A percentile compares a stretch with the other conserved stretches of the same genome.
Conservation (phyloP, 2,113 vertebrate genomes). For the Lagopus muta region DNA sequence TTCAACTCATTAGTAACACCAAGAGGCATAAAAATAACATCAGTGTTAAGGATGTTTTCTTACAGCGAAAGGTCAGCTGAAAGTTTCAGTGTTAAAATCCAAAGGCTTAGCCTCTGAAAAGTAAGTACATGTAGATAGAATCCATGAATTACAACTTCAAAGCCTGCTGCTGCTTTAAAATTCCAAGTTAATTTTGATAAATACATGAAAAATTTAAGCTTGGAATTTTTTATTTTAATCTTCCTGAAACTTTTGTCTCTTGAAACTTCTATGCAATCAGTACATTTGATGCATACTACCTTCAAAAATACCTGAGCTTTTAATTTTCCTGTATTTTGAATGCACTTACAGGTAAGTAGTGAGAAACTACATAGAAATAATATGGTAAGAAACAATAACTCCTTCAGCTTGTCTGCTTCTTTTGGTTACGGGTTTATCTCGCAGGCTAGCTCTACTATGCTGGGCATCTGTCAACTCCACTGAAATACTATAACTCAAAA, state of each 20-base stretch:
- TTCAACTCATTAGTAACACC: constrained; percentile 90
- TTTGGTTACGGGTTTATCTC: neutral
- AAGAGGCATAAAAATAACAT: constrained; percentile 83
- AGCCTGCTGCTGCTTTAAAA: neutral
- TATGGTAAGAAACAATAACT: neutral
- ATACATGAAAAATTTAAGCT: neutral
- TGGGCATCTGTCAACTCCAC: neutral
- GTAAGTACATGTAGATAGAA: constrained; percentile 50
- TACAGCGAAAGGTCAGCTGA: constrained; percentile 73
- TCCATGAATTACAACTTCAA: constrained; percentile 5
- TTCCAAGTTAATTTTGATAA: neutral
- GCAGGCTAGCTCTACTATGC: neutral
- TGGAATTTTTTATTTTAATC: constrained; percentile 7
- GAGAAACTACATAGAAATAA: neutral
- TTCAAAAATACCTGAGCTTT: neutral
- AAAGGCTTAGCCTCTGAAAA: constrained; percentile 63
- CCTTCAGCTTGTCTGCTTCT: neutral
- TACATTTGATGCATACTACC: neutral
- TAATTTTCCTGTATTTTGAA: neutral
- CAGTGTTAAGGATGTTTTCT: constrained; percentile 83
- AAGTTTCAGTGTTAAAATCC: constrained; percentile 75
- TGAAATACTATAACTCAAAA: neutral
- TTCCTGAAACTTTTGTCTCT: neutral
- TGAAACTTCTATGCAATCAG: neutral
- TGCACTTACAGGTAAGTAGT: neutral